phyloP scores from a whole-genome alignment of 2,888 invertebrate species.

The Panzeria rudis region DNA sequence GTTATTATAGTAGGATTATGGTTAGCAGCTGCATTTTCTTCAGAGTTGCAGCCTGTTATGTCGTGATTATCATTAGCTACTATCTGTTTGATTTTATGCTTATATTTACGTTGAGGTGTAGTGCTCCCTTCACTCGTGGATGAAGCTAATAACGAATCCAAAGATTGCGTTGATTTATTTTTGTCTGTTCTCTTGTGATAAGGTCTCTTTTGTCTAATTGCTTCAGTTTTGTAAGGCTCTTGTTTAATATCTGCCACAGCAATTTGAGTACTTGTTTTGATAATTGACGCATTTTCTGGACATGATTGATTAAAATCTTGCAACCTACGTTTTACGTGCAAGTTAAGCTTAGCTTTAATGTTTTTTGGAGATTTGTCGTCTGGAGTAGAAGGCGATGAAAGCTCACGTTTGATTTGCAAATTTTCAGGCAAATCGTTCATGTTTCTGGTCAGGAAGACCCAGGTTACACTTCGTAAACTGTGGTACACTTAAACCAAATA shows the following conservation, averaged over 20 bases:
- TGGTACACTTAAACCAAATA: too few relatives aligned
- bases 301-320: conserved; percentile 74
- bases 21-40: conserved; percentile 5
- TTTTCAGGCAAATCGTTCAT: conserved; percentile 71
- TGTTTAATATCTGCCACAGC: conserved; percentile 27
- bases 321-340: conserved; percentile 82
- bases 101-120: conserved; percentile 62
- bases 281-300: conserved; percentile 11
- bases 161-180: conserved; percentile 11
- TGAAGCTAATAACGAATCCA: not conserved
- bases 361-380: conserved; percentile 67
- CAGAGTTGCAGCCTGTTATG: conserved; percentile 42
- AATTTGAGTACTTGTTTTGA: not conserved
- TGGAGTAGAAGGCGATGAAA: conserved; percentile 64
- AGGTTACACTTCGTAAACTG: too few relatives aligned
- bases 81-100: conserved; percentile 57
- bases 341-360: conserved; percentile 81
- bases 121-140: not conserved
- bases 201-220: conserved; percentile 76
- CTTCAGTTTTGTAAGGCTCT: conserved; percentile 64
- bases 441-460: not conserved
- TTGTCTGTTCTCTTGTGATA: conserved; percentile 79
- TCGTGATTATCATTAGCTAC: conserved; percentile 31
- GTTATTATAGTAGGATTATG: conserved; percentile 61
- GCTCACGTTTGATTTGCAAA: conserved; percentile 71